These are phyloP conservation scores for Glyptemys insculpta DNA, from an alignment of 2,797 vertebrate species.

Conservation along the genomic window DNA sequence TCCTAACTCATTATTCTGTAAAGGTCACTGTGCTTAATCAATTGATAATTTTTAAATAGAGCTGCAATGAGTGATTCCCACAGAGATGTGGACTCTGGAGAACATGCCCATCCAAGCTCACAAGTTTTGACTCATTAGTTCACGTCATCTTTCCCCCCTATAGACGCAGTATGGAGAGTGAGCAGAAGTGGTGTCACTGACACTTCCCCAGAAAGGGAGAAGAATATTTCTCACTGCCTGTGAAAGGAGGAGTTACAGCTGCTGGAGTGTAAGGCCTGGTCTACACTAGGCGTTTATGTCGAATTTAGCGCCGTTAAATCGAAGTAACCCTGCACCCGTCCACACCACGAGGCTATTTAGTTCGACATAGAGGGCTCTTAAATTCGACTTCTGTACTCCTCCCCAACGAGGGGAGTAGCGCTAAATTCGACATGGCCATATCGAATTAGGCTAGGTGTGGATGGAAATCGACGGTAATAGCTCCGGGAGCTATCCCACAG, in stretches of 20 bases:
- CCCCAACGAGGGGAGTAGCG: too few species aligned
- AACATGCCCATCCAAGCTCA: not conserved
- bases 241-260: not conserved
- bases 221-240: not conserved
- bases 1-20: not conserved
- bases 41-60: conserved; percentile 18
- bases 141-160: not conserved
- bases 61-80: not conserved
- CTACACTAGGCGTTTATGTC: too few species aligned
- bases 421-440: too few species aligned
- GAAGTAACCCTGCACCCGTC: too few species aligned
- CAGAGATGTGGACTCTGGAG: not conserved
- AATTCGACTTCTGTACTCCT: too few species aligned
- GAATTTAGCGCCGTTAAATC: too few species aligned
- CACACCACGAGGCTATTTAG: too few species aligned
- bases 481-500: too few species aligned
- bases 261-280: not conserved
- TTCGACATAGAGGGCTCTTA: too few species aligned
- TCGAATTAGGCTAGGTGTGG: too few species aligned
- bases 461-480: too few species aligned
- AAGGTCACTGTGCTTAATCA: not conserved
- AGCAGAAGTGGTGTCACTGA: fast-evolving
- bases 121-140: not conserved
- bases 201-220: not conserved
- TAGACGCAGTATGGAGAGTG: not conserved